Base-by-base conservation (phyloP, 1,140 invertebrate species). In the Aporrectodea caliginosa region DNA sequence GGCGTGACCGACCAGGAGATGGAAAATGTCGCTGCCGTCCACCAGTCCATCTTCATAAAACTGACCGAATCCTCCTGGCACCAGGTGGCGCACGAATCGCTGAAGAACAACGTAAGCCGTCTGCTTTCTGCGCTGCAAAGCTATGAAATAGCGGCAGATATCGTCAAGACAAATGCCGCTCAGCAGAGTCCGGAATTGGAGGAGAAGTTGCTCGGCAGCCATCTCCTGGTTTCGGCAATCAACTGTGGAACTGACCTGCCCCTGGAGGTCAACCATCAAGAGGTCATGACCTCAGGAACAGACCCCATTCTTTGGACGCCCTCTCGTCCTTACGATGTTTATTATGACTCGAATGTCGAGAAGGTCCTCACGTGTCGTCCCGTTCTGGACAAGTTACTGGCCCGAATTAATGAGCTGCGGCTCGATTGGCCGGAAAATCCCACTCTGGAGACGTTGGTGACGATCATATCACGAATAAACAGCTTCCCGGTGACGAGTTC, bases 391-490 rank as follows among this genome's bases (percentile, higher is more conserved):
- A 87, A 86, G 72, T 90, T 97, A 27, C 89, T 90, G 77, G 85
- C 69, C 1, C 89, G 90, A 73, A 91, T 95, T 0, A 85, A 90
- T n/a, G 88, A 92, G 68, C 86, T 98, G n/a, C 86, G 95, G 27
- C 84, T 90, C 1, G 91, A 95, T 83, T 98, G 95, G 94, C 94
- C 95, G 0, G 94, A 96, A 79, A 94, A 98, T 90, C 95, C 95
- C 0, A 93, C 93, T 0, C 86, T 98, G 0, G 91, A 91, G 83
- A 92, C 94, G 86, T 30, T 89, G 32, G 78, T 90, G 12, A 87
- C 90, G 69, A 91, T 97, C 14, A 90, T 93, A 1, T 88, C 92
- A 0, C 90, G 95, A 80, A 93, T 98, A 35, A 89, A 93, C n/a
- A 88, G 89, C 0, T 94, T 98, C 85, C 89, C 93, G 0, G 90